phyloP scores from a whole-genome alignment of 2,888 invertebrate species.

The Nomada fucata region DNA sequence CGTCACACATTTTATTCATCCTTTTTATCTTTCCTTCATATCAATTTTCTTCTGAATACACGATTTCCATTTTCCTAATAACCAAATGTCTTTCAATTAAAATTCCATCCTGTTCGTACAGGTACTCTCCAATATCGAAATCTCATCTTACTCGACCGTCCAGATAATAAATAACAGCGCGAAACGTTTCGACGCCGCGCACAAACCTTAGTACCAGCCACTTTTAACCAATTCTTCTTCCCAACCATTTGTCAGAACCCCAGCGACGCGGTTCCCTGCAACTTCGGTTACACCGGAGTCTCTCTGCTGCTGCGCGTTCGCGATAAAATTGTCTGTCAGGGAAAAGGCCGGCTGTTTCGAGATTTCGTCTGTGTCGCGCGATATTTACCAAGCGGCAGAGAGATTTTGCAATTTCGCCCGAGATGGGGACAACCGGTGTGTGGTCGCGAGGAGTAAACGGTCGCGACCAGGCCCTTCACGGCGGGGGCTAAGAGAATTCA shows the following conservation, averaged over 20 bases:
- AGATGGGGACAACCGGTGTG: not conserved
- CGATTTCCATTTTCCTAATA: too few species aligned
- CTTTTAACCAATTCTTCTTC: not conserved
- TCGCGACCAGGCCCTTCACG: conserved; percentile 25
- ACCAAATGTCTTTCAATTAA: too few species aligned
- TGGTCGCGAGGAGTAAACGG: conserved; percentile 37
- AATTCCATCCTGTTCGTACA: too few species aligned
- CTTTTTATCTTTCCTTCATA: too few species aligned
- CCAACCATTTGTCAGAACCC: not conserved
- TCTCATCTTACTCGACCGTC: too few species aligned
- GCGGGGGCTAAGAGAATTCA: conserved; percentile 12
- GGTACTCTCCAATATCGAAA: too few species aligned
- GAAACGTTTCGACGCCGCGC: too few species aligned
- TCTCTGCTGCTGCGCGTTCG: not conserved
- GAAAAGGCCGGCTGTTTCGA: conserved; percentile 19
- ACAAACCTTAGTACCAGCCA: not conserved
- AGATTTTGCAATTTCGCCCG: conserved; percentile 39
- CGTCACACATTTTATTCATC: too few species aligned
- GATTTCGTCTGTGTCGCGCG: conserved; percentile 27
- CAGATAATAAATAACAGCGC: too few species aligned
- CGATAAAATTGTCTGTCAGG: not conserved
- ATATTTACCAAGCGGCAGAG: conserved; percentile 45
- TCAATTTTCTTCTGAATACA: too few species aligned
- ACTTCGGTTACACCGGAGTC: not conserved
- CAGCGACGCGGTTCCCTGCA: not conserved